These are phyloP conservation scores for Pollicipes pollicipes DNA, from an alignment of 1,140 invertebrate genomes.

Conservation along the genomic window DNA sequence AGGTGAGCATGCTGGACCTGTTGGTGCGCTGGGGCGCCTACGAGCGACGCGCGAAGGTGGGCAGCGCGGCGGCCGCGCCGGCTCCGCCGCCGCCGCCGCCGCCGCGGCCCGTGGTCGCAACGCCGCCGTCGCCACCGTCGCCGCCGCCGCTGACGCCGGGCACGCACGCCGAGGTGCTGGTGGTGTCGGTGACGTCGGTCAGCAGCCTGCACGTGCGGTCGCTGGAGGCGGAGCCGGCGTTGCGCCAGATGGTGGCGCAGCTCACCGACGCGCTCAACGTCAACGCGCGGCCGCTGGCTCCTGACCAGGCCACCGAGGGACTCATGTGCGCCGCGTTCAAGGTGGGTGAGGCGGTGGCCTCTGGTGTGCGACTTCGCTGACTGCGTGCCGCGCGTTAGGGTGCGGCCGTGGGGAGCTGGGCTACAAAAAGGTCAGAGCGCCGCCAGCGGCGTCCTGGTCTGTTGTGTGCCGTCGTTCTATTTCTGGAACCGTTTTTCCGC, in stretches of 20 bases:
- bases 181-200: background rate
- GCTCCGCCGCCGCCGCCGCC: too few species aligned
- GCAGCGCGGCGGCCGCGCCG: too few species aligned
- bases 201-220: background rate
- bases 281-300: background rate
- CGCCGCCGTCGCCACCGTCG: too few species aligned
- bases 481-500: too few species aligned
- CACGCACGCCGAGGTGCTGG: background rate
- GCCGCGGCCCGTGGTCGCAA: too few species aligned
- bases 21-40: background rate
- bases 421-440: too few species aligned
- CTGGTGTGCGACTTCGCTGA: too few species aligned
- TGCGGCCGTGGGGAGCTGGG: too few species aligned
- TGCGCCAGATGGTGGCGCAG: background rate
- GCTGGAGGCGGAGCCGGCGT: background rate
- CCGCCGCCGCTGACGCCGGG: background rate
- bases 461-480: too few species aligned
- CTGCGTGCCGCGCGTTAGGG: too few species aligned
- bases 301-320: background rate
- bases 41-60: background rate
- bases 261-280: background rate
- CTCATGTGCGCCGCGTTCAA: background rate
- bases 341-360: too few species aligned
- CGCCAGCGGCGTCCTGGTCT: too few species aligned
- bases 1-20: background rate